Base-by-base conservation (phyloP, 2,797 vertebrate genomes). In the Echiichthys vipera region DNA sequence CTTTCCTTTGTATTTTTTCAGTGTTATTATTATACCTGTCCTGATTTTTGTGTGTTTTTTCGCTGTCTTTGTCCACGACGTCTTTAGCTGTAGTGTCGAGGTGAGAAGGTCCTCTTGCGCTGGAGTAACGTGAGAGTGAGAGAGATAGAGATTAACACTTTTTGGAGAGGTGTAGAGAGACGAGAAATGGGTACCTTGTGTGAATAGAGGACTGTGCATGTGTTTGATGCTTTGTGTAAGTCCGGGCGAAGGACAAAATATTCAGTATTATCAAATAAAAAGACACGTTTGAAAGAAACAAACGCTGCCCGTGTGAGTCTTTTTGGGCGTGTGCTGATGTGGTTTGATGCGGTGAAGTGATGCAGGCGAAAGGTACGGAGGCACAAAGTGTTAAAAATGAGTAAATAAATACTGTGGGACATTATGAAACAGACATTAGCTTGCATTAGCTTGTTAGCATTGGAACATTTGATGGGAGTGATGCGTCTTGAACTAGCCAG, bases 251-350 rank as follows among this genome's bases (percentile, higher is more conserved):
- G 94, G 94, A 96, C 95, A 94, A 96, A 96, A 94, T 95, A 97
- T 96, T 96, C 95, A 94, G 90, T 96, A 96, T 96, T 97, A 97
- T 95, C 95, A 92, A 96, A 96, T 94, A 95, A 93, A 94, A 81
- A 54, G 20, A 65, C 85, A 89, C 34, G 55, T 92, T 92, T 92
- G 82, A 92, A 91, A 93, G 78, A 87, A 84, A 36, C 17, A 14
- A 66, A 10, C 2, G 3, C 27, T 12, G 25, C 51, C 54, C 65
- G 39, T 71, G 59, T 83, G 71, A 62, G 32, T 87, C 34, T 66
- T 76, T 24, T 78, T 58, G 25, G 18, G 15, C 15, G 5, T 30
- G 49, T 20, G 27, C 24, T 14, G 5, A 20, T 40, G 5, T 0
- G 4, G 2, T 36, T 53, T 57, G n/a, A n/a, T n/a, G n/a, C 3